These are phyloP conservation scores for Lampris incognitus DNA, from an alignment of 2,113 vertebrate genomes.

Conservation along the genomic window DNA sequence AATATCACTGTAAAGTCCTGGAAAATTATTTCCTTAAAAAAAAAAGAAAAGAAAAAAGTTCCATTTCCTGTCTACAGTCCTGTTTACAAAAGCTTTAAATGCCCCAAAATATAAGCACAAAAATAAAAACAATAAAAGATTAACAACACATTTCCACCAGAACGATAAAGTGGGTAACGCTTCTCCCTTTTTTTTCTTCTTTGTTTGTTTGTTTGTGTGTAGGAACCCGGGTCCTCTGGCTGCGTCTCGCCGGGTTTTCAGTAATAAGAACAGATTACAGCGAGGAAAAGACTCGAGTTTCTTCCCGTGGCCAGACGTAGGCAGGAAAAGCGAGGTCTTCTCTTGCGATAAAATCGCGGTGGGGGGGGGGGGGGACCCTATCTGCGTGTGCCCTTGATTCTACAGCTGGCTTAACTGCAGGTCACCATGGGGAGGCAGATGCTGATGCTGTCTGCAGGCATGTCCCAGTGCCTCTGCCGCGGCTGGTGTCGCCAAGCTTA, in stretches of 20 bases:
- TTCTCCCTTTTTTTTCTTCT: no score
- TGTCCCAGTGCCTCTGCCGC: slow-evolving; percentile 61
- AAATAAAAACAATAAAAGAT: not conserved
- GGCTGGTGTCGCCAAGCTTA: slow-evolving; percentile 76
- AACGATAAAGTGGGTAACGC: not conserved
- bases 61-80: no score
- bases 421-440: slow-evolving; percentile 81
- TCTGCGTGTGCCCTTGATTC: slow-evolving; percentile 74
- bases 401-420: slow-evolving; percentile 77
- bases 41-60: no score
- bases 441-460: slow-evolving; percentile 85
- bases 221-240: slow-evolving; percentile 22
- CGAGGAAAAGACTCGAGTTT: slow-evolving; percentile 69
- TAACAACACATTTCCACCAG: slow-evolving; percentile 1
- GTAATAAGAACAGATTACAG: slow-evolving; percentile 29
- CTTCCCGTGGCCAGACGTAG: slow-evolving; percentile 67
- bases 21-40: no score
- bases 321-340: slow-evolving; percentile 54
- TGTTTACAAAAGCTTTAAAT: no score
- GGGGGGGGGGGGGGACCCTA: slow-evolving; percentile 29
- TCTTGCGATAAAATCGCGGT: slow-evolving; percentile 71
- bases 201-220: slow-evolving; percentile 5
- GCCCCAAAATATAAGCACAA: not conserved
- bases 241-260: slow-evolving; percentile 36
- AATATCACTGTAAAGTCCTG: no score